Evolutionary conservation across 35 echinoderm and acorn worm genomes (phyloP).

Genomic region (Ophioderma brevispina): DNA sequence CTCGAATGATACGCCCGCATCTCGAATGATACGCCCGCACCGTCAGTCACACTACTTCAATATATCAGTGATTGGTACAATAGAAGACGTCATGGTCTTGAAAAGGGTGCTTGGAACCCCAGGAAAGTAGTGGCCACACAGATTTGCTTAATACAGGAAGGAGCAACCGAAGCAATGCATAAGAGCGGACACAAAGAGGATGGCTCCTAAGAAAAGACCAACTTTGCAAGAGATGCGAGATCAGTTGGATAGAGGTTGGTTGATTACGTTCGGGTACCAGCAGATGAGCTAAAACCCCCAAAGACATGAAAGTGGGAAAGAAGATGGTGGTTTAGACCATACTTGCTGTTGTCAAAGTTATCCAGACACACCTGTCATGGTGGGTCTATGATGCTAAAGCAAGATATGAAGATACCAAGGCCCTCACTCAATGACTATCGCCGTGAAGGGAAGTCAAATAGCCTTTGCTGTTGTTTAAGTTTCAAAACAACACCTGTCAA

Average conservation of each 20-base stretch:
- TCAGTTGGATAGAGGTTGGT: conserved; percentile 22
- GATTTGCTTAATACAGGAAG: conserved; percentile 24
- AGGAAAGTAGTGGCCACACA: conserved; percentile 27
- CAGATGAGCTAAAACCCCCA: conserved; percentile 32
- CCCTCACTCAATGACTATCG: conserved; percentile 37
- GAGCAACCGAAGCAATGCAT: conserved; percentile 42
- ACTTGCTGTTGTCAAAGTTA: conserved; percentile 54
- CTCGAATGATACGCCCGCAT: conserved; percentile 33
- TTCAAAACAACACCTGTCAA: neutral
- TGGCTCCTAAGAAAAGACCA: conserved; percentile 46
- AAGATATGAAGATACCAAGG: too few species aligned
- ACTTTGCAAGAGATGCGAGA: conserved; percentile 48
- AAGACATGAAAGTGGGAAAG: conserved; percentile 42
- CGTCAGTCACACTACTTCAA: conserved; percentile 40
- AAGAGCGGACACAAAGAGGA: conserved; percentile 45
- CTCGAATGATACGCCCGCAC: conserved; percentile 41
- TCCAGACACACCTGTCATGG: conserved; percentile 30
- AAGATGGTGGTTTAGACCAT: conserved; percentile 61
- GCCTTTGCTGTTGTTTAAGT: conserved; percentile 17
- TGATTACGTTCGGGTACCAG: conserved; percentile 34
- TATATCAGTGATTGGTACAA: conserved; percentile 43
- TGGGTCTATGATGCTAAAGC: conserved; percentile 19
- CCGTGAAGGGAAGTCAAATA: too few species aligned
- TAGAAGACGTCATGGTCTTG: conserved; percentile 62
- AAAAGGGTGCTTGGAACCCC: conserved; percentile 45